A percentile compares a stretch with the other conserved stretches of the same genome.
Conservation (phyloP, 2,888 invertebrate genomes). For the Hydroisotoma schaefferi region DNA sequence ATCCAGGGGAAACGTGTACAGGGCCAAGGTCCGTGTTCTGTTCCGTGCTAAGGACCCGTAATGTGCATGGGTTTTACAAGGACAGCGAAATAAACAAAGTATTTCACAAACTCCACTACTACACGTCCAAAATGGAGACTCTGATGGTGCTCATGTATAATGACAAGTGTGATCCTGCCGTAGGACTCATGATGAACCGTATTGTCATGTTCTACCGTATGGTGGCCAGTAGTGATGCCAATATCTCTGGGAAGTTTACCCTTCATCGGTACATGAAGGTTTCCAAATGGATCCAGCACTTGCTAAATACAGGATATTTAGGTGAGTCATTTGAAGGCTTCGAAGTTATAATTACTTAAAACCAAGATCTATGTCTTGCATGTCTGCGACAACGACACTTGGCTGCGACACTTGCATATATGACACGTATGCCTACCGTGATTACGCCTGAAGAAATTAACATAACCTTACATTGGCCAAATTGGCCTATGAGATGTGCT, state of each 20-base stretch:
- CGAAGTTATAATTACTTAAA: too few species aligned
- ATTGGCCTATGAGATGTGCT: too few species aligned
- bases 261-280: slow-evolving; percentile 16
- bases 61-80: slow-evolving; percentile 9
- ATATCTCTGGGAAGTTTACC: slow-evolving; percentile 5
- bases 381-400: too few species aligned
- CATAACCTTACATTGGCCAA: too few species aligned
- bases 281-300: slow-evolving; percentile 17
- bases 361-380: too few species aligned
- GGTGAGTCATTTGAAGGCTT: slow-evolving; percentile 1
- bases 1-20: slow-evolving; percentile 16
- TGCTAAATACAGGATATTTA: slow-evolving; percentile 15
- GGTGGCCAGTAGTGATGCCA: slow-evolving; percentile 16
- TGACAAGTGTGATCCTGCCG: slow-evolving; percentile 11
- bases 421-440: too few species aligned
- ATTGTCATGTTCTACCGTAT: slow-evolving; percentile 21
- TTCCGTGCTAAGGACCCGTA: slow-evolving; percentile 9
- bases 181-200: slow-evolving; percentile 14
- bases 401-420: too few species aligned
- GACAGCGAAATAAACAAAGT: slow-evolving; percentile 13
- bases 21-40: slow-evolving; percentile 12
- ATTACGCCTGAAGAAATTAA: too few species aligned
- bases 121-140: slow-evolving; percentile 16
- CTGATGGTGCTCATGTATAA: slow-evolving; percentile 16
- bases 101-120: slow-evolving; percentile 15